Percentiles rank a stretch among this genome's conserved stretches.
These are phyloP conservation scores for Triplophysa dalaica DNA, from an alignment of 2,113 vertebrate species.

Conservation along the genomic window DNA sequence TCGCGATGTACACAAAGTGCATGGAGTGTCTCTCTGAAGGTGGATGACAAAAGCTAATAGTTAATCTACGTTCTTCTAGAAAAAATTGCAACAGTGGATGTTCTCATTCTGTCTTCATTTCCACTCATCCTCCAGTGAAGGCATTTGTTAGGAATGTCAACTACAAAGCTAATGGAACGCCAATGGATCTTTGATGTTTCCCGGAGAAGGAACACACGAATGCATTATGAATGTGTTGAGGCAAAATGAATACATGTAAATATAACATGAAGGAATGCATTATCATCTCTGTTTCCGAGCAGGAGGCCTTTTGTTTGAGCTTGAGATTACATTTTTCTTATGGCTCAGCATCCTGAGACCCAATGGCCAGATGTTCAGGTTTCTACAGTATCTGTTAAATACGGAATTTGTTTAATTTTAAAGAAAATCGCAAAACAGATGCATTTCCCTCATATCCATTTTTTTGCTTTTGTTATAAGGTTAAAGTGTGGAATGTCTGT, in stretches of 20 bases:
- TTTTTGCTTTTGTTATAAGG: not conserved
- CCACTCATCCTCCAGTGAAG: not conserved
- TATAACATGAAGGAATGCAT: slow-evolving; percentile 24
- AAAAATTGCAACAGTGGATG: not conserved
- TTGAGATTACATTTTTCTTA: not conserved
- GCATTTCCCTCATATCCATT: not conserved
- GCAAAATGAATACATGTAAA: slow-evolving; percentile 22
- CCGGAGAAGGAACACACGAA: not conserved
- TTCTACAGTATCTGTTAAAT: not conserved
- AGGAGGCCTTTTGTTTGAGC: not conserved
- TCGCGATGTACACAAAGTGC: not conserved
- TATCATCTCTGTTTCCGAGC: slow-evolving; percentile 14
- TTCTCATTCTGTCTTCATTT: not conserved
- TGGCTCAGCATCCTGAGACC: not conserved
- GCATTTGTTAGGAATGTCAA: not conserved
- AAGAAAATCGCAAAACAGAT: not conserved
- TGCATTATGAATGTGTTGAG: slow-evolving; percentile 24
- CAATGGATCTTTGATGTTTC: slow-evolving; percentile 19
- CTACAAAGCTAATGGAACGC: slow-evolving; percentile 25
- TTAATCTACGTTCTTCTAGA: not conserved
- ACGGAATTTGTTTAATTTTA: not conserved
- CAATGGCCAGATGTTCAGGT: not conserved
- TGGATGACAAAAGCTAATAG: slow-evolving; percentile 13
- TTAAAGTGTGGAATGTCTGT: too few species aligned
- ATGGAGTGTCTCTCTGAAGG: not conserved